Base-by-base conservation (phyloP, 2,797 vertebrate genomes). In the Oceanodroma leucorhoa region DNA sequence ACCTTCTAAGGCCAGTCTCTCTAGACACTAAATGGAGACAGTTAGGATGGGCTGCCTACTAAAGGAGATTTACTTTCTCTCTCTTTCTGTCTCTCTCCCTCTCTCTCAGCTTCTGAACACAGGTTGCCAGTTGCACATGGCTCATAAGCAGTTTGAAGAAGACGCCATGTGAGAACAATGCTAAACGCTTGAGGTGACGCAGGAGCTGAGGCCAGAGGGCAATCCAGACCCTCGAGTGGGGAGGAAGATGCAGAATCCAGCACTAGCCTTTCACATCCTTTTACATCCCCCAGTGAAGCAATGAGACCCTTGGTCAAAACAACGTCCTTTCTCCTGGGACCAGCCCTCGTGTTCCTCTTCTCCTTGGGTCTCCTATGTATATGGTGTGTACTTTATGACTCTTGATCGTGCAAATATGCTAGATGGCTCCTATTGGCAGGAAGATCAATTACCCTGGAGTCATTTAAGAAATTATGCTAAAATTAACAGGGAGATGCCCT, bases 91-190 rank as follows among this genome's bases (percentile, higher is more conserved):
- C 14, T 7, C 2, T 11, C 21, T 23, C 21, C 4, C 43, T n/a
- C 40, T 30, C 27, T 34, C 21, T 54, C 60, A 34, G 27, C n/a
- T 48, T 73, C 61, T 43, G 46, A 76, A 41, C 36, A 21, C 10
- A 13, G 36, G 20, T 64, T 45, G 27, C 36, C 19, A 60, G 3
- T 9, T 21, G 26, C 67, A 41, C 32, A 6, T 3, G 36, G 54
- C 21, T 83, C 27, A 19, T 7, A 12, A 54, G 50, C 14, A 9
- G 9, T 34, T 90, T 50, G 67, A 50, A 70, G 51, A 67, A 72
- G 71, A 58, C 0, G 4, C 2, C 22, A 3, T 20, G 27, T n/a
- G 15, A 79, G 34, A 87, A 6, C 15, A 70, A 16, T 0, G 2
- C 5, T 23, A n/a, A 87, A n/a, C 26, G 4, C 24, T 15, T 46